Conservation (phyloP, 2,797 vertebrate genomes). For the Champsocephalus esox region DNA sequence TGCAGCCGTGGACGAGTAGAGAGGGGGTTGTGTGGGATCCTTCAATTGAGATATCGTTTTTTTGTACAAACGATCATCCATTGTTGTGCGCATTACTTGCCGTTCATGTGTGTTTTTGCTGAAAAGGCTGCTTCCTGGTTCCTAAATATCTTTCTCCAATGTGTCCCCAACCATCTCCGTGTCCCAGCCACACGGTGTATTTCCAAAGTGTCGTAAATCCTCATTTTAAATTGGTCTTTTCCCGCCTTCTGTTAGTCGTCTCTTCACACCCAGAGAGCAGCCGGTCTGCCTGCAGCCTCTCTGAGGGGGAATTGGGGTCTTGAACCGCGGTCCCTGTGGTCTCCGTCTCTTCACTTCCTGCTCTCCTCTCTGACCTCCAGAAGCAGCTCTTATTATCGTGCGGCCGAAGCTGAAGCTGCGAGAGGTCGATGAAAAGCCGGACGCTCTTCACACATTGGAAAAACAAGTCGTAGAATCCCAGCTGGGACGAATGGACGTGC, state of each 20-base stretch:
- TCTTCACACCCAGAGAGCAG: not conserved
- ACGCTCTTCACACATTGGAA: not conserved
- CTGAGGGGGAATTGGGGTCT: conserved; percentile 12
- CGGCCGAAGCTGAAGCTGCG: conserved; percentile 4
- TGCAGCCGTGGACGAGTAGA: no score
- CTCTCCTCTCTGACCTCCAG: conserved; percentile 20
- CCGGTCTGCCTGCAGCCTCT: not conserved
- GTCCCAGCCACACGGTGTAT: not conserved
- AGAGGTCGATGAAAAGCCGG: not conserved
- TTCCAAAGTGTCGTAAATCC: not conserved
- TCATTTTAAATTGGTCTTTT: no score
- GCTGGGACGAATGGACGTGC: conserved; percentile 9
- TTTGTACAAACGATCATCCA: not conserved
- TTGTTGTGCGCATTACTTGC: not conserved
- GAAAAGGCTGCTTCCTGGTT: not conserved
- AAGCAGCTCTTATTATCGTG: conserved; percentile 2
- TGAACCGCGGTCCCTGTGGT: not conserved
- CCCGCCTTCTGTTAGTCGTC: not conserved
- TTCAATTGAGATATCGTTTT: no score
- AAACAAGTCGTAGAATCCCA: not conserved
- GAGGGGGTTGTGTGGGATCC: no score
- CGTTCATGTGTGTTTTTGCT: no score
- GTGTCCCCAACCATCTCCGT: not conserved
- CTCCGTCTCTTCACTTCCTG: conserved; percentile 15
- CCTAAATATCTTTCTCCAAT: no score